Evolutionary conservation across 2,888 invertebrate genomes (phyloP).

Genomic region (Strigamia maritima): DNA sequence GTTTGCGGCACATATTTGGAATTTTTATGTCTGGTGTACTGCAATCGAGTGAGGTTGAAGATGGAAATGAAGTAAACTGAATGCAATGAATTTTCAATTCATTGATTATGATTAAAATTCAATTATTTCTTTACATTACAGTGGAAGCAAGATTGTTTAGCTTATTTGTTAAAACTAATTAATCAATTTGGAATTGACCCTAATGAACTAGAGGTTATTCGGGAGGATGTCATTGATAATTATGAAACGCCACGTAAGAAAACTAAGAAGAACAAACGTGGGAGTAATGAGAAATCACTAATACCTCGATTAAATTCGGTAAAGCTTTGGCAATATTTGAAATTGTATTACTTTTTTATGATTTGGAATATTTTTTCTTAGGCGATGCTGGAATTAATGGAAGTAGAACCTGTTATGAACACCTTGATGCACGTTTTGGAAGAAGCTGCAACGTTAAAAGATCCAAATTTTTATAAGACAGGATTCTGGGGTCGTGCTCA

Average conservation of each 20-base stretch:
- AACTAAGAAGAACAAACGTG: conserved; percentile 51
- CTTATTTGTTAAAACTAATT: conserved; percentile 76
- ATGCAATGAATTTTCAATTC: background rate
- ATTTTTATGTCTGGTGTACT: conserved; percentile 84
- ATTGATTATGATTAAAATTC: background rate
- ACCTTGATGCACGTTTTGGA: conserved; percentile 81
- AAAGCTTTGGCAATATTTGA: background rate
- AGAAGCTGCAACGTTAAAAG: conserved; percentile 75
- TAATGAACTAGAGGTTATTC: conserved; percentile 35
- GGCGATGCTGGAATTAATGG: conserved; percentile 75
- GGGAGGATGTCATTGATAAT: conserved; percentile 10
- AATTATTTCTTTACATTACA: conserved; percentile 51
- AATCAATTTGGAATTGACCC: conserved; percentile 76
- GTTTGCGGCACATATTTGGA: conserved; percentile 80
- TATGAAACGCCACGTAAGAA: conserved; percentile 44
- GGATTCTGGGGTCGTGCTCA: conserved; percentile 91
- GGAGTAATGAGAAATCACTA: conserved; percentile 62
- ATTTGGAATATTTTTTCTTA: conserved; percentile 45
- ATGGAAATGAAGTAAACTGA: conserved; percentile 59
- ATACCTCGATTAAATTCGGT: conserved; percentile 61
- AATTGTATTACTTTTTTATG: background rate
- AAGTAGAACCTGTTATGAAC: conserved; percentile 75
- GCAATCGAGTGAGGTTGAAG: conserved; percentile 65
- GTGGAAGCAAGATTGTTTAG: conserved; percentile 93
- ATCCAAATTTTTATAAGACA: conserved; percentile 81